Evolutionary conservation across 2,113 vertebrate genomes (phyloP).

Genomic region (Symphodus melops): DNA sequence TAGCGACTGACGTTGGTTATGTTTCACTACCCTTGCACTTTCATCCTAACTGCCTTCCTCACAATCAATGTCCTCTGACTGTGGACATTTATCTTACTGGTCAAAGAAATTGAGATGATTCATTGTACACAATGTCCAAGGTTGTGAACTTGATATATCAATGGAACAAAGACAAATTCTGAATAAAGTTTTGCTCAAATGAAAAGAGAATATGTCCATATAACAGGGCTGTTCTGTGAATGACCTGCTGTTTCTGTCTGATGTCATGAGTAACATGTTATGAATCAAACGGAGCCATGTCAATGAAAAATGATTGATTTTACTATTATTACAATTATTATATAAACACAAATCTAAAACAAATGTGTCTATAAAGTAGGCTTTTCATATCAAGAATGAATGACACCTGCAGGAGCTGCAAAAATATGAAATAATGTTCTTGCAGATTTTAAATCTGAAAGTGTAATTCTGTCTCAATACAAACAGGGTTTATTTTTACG

Average conservation of each 20-base stretch:
- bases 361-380: too few relatives aligned
- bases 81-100: constrained; percentile 65
- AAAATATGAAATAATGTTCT: too few relatives aligned
- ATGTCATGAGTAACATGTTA: too few relatives aligned
- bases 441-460: background rate
- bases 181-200: constrained; percentile 14
- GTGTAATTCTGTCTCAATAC: background rate
- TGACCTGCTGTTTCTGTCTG: background rate
- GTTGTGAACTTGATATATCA: constrained; percentile 53
- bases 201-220: background rate
- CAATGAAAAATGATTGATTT: too few relatives aligned
- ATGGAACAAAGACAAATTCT: constrained; percentile 25
- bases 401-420: too few relatives aligned
- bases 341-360: too few relatives aligned
- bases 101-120: constrained; percentile 64
- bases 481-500: background rate
- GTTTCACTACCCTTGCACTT: constrained; percentile 61
- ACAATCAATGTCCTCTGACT: constrained; percentile 66
- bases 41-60: constrained; percentile 37
- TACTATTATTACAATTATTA: too few relatives aligned
- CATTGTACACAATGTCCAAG: constrained; percentile 51
- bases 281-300: too few relatives aligned
- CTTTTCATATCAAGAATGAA: background rate
- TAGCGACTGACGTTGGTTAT: constrained; percentile 7
- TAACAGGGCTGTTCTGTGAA: background rate